Percentiles rank a stretch among this genome's conserved stretches.
Conservation (phyloP, 2,888 invertebrate genomes). For the Melanargia galathea region DNA sequence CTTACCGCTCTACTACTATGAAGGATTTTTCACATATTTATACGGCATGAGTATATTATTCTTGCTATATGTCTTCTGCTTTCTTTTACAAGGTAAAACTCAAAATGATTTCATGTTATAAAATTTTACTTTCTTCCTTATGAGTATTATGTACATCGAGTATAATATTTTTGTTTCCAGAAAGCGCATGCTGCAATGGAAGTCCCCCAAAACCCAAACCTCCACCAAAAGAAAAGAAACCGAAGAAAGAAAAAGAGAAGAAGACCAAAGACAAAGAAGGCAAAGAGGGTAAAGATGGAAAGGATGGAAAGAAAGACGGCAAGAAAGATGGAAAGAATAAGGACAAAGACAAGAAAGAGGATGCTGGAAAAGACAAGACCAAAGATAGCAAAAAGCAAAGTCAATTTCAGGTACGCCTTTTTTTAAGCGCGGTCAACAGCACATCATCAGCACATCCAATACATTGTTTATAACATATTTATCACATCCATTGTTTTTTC, state of each 20-base stretch:
- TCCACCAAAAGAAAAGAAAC: conserved; percentile 86
- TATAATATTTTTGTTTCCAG: conserved; percentile 57
- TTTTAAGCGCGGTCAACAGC: conserved; percentile 30
- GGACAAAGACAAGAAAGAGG: conserved; percentile 84
- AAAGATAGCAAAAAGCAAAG: conserved; percentile 85
- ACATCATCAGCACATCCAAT: conserved; percentile 72
- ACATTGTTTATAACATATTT: conserved; percentile 58
- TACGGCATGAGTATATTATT: conserved; percentile 96
- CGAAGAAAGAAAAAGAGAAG: conserved; percentile 85
- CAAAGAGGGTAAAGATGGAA: conserved; percentile 85
- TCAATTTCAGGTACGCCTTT: conserved; percentile 84
- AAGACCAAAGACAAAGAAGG: conserved; percentile 85
- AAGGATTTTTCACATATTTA: conserved; percentile 97
- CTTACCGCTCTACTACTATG: conserved; percentile 95
- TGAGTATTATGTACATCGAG: not conserved
- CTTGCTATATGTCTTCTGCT: conserved; percentile 96
- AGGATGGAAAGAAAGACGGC: conserved; percentile 79
- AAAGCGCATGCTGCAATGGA: conserved; percentile 91
- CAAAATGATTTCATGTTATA: not conserved
- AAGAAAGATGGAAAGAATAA: conserved; percentile 83
- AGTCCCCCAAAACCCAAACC: conserved; percentile 86
- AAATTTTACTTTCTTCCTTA: not conserved
- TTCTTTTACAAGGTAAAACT: conserved; percentile 89
- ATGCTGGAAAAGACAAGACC: conserved; percentile 81
- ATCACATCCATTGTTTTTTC: conserved; percentile 60